Evolutionary conservation across 2,113 vertebrate species (phyloP).

Genomic region (Aspidoscelis tigris): DNA sequence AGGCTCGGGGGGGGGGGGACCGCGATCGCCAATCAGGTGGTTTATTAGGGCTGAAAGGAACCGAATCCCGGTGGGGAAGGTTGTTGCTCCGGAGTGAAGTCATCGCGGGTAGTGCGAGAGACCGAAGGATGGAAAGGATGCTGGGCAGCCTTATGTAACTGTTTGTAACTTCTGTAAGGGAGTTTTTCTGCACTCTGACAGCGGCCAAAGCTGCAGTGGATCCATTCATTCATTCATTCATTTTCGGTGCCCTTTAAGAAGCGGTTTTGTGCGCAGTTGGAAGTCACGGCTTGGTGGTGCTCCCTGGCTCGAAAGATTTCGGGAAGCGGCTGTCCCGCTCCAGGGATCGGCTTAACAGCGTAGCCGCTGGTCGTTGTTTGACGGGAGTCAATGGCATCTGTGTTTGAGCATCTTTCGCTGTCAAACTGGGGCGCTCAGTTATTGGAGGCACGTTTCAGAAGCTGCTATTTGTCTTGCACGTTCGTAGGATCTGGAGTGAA

Average conservation of each 20-base stretch:
- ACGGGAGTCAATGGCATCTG: background rate
- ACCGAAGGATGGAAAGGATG: constrained; percentile 1
- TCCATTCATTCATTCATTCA: background rate
- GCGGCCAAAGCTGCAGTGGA: background rate
- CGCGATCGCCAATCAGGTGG: background rate
- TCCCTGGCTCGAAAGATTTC: background rate
- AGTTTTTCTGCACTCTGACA: constrained; percentile 24
- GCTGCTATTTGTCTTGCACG: background rate
- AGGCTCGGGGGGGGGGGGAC: background rate
- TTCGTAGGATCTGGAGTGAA: background rate
- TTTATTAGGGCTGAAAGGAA: background rate
- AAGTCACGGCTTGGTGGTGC: constrained; percentile 6
- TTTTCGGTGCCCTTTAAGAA: background rate
- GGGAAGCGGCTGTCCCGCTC: background rate
- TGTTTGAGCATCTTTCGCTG: background rate
- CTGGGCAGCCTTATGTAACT: constrained; percentile 47
- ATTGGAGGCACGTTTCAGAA: background rate
- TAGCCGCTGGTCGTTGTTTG: background rate
- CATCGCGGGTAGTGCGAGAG: constrained; percentile 10
- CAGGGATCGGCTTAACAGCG: background rate
- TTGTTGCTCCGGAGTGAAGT: constrained; percentile 35
- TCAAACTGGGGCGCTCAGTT: constrained; percentile 31
- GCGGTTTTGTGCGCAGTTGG: constrained; percentile 37
- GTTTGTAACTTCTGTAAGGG: constrained; percentile 50
- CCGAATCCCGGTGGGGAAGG: background rate